Conservation (phyloP, 1,140 invertebrate species). For the Coenobita brevimanus region DNA sequence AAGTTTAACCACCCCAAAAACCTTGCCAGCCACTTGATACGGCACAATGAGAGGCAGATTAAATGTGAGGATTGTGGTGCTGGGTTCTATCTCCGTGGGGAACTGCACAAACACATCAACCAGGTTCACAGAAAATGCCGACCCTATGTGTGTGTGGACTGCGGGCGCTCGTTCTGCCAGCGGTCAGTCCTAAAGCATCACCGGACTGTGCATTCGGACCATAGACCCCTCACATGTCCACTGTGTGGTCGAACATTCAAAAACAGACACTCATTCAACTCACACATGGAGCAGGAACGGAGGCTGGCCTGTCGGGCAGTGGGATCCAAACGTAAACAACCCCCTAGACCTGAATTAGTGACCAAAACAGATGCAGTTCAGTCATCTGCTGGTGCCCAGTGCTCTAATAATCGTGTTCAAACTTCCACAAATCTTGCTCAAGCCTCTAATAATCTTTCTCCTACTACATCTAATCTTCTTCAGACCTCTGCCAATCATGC, state of each 20-base stretch:
- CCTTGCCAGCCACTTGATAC: constrained; percentile 38
- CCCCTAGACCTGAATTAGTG: too few species aligned
- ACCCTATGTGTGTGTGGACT: constrained; percentile 40
- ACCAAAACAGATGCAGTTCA: not conserved
- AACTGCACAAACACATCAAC: constrained; percentile 51
- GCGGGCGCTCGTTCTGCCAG: constrained; percentile 49
- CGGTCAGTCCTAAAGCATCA: constrained; percentile 51
- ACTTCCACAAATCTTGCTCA: too few species aligned
- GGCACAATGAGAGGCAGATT: constrained; percentile 28
- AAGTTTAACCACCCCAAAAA: constrained; percentile 46
- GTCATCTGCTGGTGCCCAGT: too few species aligned
- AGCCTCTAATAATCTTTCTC: too few species aligned
- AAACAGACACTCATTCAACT: constrained; percentile 37
- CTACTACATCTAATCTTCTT: too few species aligned
- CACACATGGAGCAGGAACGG: constrained; percentile 29
- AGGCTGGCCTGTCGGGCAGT: constrained; percentile 8
- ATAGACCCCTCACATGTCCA: constrained; percentile 27
- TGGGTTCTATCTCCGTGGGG: constrained; percentile 23
- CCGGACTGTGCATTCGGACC: constrained; percentile 34
- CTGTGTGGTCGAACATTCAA: constrained; percentile 41
- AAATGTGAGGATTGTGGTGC: constrained; percentile 36
- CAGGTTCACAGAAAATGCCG: constrained; percentile 50
- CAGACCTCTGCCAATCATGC: too few species aligned
- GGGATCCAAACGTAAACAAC: not conserved
- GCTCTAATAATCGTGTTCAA: too few species aligned